Base-by-base conservation (phyloP, 2,797 vertebrate species). In the Perodicticus potto region DNA sequence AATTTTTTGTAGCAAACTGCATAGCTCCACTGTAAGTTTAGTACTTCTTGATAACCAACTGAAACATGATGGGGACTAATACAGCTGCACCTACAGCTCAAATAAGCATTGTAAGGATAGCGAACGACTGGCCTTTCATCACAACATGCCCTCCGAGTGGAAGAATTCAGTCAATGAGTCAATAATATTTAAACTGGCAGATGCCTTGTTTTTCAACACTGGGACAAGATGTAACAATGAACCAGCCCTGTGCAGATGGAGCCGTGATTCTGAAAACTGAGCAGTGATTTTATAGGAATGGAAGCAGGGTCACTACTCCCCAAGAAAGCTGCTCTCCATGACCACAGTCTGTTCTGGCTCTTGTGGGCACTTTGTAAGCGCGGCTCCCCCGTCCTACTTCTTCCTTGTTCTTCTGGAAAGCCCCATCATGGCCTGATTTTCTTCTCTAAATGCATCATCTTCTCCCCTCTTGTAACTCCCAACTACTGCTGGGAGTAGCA, bases 181-280 rank as follows among this genome's bases (percentile, higher is more conserved):
- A 84, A 92, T 97, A 98, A 96, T 97, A 96, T 97, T 97, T 97
- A 93, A 97, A 93, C 93, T 98, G 97, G 97, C 95, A 0, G 27
- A 43, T 95, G 45, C 45, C 49, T 91, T 97, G 86, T 97, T 98
- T 98, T 95, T 89, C 40, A 86, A 76, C 72, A n/a, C 88, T 72
- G 49, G 82, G 72, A 61, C 73, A 85, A 32, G 93, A 53, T 97
- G 89, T 96, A 91, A 72, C 43, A 40, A 19, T 65, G 92, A 93
- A 69, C 70, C 37, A 92, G 80, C 61, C 69, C 63, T 93, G 32
- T 59, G 13, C 92, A 95, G 94, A 95, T 74, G 53, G 73, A 92
- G 86, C 65, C 0, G 0, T 74, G 74, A 65, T 67, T 53, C 84
- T 97, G 93, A n/a, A 92, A 90, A 91, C 43, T 61, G 77, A 89